Base-by-base conservation (phyloP, 2,113 vertebrate genomes). In the Macaca nemestrina region DNA sequence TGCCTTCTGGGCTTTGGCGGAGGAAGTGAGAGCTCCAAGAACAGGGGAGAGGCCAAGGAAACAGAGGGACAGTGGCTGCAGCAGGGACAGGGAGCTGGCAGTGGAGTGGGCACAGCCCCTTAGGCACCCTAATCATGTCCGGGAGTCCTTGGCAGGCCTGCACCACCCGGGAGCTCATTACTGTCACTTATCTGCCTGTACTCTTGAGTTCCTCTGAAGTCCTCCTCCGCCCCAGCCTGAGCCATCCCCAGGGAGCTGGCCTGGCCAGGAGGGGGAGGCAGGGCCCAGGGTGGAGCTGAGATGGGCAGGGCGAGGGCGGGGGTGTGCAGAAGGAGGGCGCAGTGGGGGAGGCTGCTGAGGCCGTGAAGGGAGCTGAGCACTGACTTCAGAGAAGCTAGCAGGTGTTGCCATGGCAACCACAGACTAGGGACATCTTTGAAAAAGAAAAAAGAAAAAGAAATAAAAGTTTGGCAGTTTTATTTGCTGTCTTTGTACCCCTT, bases 351-450 rank as follows among this genome's bases (percentile, higher is more conserved):
- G 75, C 64, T 55, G 72, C 72, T 38, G 52, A 35, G 80, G 45
- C 32, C 9, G 20, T 83, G 75, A 81, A 79, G n/a, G 81, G 89
- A 8, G n/a, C 80, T 87, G 93, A 40, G 52, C 30, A 59, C 78
- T 18, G 59, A 88, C 75, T 95, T 96, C 85, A 79, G 87, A 97
- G 96, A 95, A 97, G 95, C 76, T 61, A 45, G 86, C 88, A 83
- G 68, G 55, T 90, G 59, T 97, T 81, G 4, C 95, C 97, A 97
- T 98, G 97, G 94, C 93, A 98, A 98, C 98, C 32, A 32, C 68
- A 95, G 87, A 95, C 75, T 32, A 57, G 95, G 23, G 55, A 86
- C 87, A 76, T 94, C 64, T 93, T 92, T 95, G 88, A 92, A 92
- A 83, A 96, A 88, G 59, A 81, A 94, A 94, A 94, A 91, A 91